Evolutionary conservation across 2,888 invertebrate species (phyloP), one percentile per base, ranked within the genome.

Genomic region (Apoderus coryli): DNA sequence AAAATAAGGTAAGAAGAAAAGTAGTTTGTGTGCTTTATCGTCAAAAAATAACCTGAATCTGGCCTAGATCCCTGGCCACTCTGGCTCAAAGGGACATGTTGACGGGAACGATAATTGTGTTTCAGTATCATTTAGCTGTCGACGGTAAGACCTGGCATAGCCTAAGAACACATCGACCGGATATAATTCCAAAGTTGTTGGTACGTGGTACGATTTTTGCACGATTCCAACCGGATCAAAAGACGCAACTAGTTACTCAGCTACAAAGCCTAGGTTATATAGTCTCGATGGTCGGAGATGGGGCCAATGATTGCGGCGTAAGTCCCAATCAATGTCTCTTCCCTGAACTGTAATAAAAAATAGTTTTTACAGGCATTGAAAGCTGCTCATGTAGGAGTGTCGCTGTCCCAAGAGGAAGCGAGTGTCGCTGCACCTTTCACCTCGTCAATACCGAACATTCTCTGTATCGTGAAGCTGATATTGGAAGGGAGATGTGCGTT

Each of bases 361-460:
- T n/a, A n/a, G n/a, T n/a, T n/a, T 33, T 48, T 49, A 28, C 36
- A 64, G 64, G 86, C 88, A 3, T 60, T 88, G 29, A 82, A 84
- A 58, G 80, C 81, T 7, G 88, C 88, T 0, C 84, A 89, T 50
- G 77, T 81, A 15, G 89, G 89, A 13, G 76, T 89, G 37, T 88
- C 88, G 2, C 64, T 89, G 22, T 86, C 86, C 0, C 82, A 86
- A 55, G 81, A 85, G 1, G 88, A 89, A 57, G 85, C 86, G 1
- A 75, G 76, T 52, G 86, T 88, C 29, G 89, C 88, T 4, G 85
- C 86, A 16, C 86, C 88, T 5, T 89, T 89, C 54, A 89, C 88
- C 0, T 89, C 89, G 1, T 74, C 75, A 42, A 65, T 72, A 36
- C 72, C 76, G 32, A 76, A 88, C 54, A 84, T 88, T 41, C 69